These are phyloP conservation scores for Adelosebastes latens DNA, from an alignment of 2,797 vertebrate species.

Conservation along the genomic window DNA sequence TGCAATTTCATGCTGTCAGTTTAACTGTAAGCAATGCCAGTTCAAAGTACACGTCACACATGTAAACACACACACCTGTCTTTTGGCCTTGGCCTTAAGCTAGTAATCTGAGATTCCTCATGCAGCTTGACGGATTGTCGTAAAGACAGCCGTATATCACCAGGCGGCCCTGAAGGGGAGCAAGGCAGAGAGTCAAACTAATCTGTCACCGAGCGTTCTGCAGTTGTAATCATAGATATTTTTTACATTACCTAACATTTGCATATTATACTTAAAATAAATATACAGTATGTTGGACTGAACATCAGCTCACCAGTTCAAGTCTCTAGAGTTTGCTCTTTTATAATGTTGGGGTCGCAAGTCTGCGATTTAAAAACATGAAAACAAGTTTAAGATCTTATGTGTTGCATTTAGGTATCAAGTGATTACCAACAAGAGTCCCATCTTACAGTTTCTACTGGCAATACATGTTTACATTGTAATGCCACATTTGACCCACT, in stretches of 20 bases:
- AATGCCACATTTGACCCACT: background rate
- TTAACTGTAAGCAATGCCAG: background rate
- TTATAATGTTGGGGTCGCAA: background rate
- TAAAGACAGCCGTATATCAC: constrained; percentile 18
- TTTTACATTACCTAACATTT: background rate
- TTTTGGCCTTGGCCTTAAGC: constrained; percentile 29
- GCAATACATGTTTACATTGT: background rate
- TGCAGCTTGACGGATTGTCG: background rate
- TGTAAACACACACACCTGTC: constrained; percentile 16
- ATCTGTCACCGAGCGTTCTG: rapidly evolving
- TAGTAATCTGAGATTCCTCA: constrained; percentile 39
- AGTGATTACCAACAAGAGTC: background rate
- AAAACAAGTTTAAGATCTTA: background rate
- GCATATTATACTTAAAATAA: background rate
- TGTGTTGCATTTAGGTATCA: background rate
- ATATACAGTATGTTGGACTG: background rate
- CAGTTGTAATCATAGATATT: background rate
- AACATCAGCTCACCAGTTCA: background rate
- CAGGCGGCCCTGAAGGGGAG: constrained; percentile 7
- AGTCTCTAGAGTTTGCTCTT: background rate
- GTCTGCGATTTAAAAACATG: background rate
- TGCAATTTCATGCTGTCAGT: background rate
- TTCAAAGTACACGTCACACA: background rate
- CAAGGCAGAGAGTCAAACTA: background rate
- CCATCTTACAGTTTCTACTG: background rate